Percentiles rank a stretch among this genome's conserved stretches.
Evolutionary conservation across 2,888 invertebrate species (phyloP).

Genomic region (Junonia oenone): DNA sequence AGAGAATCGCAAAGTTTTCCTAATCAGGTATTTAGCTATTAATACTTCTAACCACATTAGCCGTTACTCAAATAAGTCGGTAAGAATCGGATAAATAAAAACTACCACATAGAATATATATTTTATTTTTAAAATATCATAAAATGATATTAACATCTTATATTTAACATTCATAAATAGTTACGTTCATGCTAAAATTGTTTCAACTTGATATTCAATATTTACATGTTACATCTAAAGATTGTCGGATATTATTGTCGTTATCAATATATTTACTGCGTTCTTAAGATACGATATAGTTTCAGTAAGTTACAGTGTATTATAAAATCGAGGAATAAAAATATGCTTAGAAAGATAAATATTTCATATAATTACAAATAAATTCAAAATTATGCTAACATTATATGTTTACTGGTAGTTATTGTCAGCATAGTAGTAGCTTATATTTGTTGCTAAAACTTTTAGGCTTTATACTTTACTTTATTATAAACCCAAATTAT

Average conservation of each 20-base stretch:
- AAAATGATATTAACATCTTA: constrained; percentile 79
- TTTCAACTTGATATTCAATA: constrained; percentile 54
- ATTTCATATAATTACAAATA: not conserved
- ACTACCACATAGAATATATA: constrained; percentile 46
- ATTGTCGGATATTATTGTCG: constrained; percentile 67
- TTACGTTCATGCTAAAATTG: constrained; percentile 49
- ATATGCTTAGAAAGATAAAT: not conserved
- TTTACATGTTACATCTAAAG: constrained; percentile 49
- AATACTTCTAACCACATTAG: too few relatives aligned
- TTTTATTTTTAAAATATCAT: constrained; percentile 75
- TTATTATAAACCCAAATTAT: too few relatives aligned
- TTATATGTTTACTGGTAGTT: not conserved
- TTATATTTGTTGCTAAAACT: not conserved
- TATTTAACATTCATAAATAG: constrained; percentile 75
- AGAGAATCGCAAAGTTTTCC: too few relatives aligned
- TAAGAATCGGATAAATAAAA: constrained; percentile 26
- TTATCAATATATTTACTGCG: constrained; percentile 40
- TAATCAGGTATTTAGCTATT: too few relatives aligned
- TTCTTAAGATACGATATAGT: constrained; percentile 1
- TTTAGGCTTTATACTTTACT: too few relatives aligned
- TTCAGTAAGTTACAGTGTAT: not conserved
- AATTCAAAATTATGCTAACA: not conserved
- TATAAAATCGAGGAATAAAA: constrained; percentile 2
- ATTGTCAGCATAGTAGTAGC: not conserved
- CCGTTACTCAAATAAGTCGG: not conserved